Evolutionary conservation across 1,140 invertebrate species (phyloP).

Genomic region (Oppia nitens): DNA sequence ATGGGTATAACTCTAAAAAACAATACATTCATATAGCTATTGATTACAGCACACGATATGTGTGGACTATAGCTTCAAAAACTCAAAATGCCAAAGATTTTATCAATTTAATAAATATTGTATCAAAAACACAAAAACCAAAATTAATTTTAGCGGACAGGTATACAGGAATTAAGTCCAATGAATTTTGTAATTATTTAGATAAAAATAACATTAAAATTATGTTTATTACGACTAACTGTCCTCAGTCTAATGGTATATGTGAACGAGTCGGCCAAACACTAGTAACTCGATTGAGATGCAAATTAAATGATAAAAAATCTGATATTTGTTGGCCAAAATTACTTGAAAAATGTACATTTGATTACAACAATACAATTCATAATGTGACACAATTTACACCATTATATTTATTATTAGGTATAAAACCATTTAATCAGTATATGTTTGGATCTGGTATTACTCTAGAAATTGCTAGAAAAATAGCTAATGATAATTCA

Average conservation of each 20-base stretch:
- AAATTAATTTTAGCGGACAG: constrained; percentile 2
- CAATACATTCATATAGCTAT: constrained; percentile 5
- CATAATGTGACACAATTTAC: constrained; percentile 1
- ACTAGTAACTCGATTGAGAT: neutral
- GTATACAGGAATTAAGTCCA: neutral
- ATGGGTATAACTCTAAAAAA: neutral
- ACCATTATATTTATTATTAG: neutral
- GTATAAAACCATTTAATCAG: neutral
- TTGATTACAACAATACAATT: neutral
- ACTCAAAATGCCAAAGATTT: neutral
- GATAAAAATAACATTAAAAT: neutral
- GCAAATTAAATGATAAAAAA: constrained; percentile 7
- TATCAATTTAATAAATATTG: constrained; percentile 5
- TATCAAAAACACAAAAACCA: neutral
- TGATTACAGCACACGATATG: constrained; percentile 2
- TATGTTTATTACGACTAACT: neutral
- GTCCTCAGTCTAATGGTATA: constrained; percentile 8
- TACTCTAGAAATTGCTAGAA: no score
- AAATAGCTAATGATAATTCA: no score
- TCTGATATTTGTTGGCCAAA: neutral
- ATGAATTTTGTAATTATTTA: neutral
- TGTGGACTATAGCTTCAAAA: constrained; percentile 6
- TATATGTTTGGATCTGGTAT: no score
- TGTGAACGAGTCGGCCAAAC: constrained; percentile 10
- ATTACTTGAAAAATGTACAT: neutral